Conservation (phyloP, 1,140 invertebrate species). For the Trypoxylus dichotomus region DNA sequence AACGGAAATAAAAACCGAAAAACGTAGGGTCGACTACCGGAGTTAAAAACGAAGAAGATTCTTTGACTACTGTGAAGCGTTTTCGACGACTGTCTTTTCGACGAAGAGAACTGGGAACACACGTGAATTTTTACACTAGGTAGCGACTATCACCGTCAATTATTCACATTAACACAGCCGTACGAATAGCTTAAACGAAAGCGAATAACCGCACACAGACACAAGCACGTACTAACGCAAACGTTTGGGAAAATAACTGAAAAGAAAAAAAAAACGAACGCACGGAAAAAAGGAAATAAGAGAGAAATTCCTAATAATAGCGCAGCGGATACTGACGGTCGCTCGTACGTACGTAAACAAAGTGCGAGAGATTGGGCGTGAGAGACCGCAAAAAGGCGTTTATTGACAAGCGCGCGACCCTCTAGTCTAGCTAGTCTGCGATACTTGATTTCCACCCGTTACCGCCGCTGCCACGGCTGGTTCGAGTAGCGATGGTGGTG, state of each 20-base stretch:
- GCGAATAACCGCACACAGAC: not conserved
- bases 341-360: conserved; percentile 30
- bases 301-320: not conserved
- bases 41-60: not conserved
- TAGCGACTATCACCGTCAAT: not conserved
- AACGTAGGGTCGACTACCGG: no score
- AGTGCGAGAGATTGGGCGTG: conserved; percentile 34
- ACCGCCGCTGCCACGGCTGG: conserved; percentile 12
- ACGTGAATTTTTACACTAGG: not conserved
- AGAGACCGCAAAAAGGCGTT: conserved; percentile 50
- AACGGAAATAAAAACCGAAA: no score
- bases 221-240: not conserved
- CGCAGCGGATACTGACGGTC: not conserved
- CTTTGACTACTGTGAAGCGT: not conserved
- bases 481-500: not conserved
- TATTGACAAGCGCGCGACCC: conserved; percentile 48
- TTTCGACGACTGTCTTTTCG: not conserved
- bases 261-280: not conserved
- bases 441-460: conserved; percentile 45
- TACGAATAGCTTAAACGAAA: not conserved
- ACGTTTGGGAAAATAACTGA: not conserved
- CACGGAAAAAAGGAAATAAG: conserved; percentile 1
- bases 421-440: conserved; percentile 37
- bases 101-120: not conserved
- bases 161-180: not conserved